A percentile compares a stretch with the other conserved stretches of the same genome.
These are phyloP conservation scores for Dasypogon diadema DNA, from an alignment of 2,888 invertebrate species.

Conservation along the genomic window DNA sequence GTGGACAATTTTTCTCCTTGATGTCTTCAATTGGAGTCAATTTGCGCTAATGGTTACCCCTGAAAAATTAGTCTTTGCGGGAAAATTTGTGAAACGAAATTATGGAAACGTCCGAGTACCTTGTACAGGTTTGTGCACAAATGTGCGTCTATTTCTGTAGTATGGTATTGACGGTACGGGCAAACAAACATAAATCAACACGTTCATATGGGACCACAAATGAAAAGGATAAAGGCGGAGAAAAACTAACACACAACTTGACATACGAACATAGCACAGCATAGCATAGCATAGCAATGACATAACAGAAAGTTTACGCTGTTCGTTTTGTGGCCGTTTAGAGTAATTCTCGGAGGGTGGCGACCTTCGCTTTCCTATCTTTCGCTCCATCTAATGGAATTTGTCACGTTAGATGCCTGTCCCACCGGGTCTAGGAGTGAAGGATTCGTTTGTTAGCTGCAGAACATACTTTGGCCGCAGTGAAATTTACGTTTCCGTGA, in stretches of 20 bases:
- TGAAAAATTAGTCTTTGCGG: constrained; percentile 48
- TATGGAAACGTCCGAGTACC: constrained; percentile 7
- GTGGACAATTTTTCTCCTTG: constrained; percentile 48
- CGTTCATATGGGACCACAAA: constrained; percentile 17
- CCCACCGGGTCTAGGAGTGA: background rate
- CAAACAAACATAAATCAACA: constrained; percentile 40
- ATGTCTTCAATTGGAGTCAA: constrained; percentile 53
- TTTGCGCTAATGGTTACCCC: constrained; percentile 52
- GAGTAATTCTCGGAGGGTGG: constrained; percentile 50
- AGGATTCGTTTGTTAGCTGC: constrained; percentile 10
- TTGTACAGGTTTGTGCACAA: background rate
- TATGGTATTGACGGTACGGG: background rate
- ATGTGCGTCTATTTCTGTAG: background rate
- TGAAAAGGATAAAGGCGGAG: background rate
- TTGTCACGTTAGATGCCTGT: constrained; percentile 63
- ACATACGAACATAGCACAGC: too few relatives aligned
- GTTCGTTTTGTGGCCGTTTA: constrained; percentile 41
- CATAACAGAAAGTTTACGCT: background rate
- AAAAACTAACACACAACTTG: too few relatives aligned
- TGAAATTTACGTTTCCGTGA: constrained; percentile 38
- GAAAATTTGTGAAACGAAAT: constrained; percentile 44
- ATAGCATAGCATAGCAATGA: background rate
- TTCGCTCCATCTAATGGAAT: constrained; percentile 66
- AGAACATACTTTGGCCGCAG: background rate
- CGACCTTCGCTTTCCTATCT: constrained; percentile 60